Base-by-base conservation (phyloP, 1,140 invertebrate genomes). In the Panagrolaimus sp. region DNA sequence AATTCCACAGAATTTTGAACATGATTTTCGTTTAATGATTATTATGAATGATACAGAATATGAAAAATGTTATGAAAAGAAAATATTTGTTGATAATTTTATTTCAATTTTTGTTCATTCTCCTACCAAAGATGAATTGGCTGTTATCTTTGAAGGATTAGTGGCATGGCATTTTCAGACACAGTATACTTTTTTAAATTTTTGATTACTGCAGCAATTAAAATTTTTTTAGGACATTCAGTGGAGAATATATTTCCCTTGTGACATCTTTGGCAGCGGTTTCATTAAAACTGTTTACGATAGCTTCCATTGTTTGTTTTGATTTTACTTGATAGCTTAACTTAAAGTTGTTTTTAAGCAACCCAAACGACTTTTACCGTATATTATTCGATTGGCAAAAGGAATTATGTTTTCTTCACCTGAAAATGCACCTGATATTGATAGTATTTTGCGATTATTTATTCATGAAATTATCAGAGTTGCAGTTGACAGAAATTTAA, bases 341-440 rank as follows among this genome's bases (percentile, higher is more conserved):
- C 62, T 58, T 4, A 14, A 4, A n/a, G 12, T 3, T 17, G 4
- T 32, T 15, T 71, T 63, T 63, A 48, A 55, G 45, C 26, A 8
- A 55, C 17, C 32, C 15, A 48, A 72, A 3, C 38, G 75, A 67
- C 24, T 65, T 21, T n/a, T 72, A n/a, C 71, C 70, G 8, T 48
- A 43, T 21, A 43, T 67, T 12, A 26, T 73, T 12, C 55, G 46
- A 14, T 21, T 72, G 4, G 72, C 62, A 5, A 72, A 73, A 38
- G 55, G 71, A 15, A 38, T 65, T 4, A 74, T 73, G 71, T 73
- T 75, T 58, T 28, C 71, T 4, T 72, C 48, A 32, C 70, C 71
- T 0, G 71, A 73, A 17, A 73, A 73, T 63, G 75, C 72, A 14
- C 72, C 72, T 12, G 72, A 73, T 58, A 38, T 73, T 21, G 72